phyloP scores from a whole-genome alignment of 2,113 vertebrate species.

The Capra hircus region DNA sequence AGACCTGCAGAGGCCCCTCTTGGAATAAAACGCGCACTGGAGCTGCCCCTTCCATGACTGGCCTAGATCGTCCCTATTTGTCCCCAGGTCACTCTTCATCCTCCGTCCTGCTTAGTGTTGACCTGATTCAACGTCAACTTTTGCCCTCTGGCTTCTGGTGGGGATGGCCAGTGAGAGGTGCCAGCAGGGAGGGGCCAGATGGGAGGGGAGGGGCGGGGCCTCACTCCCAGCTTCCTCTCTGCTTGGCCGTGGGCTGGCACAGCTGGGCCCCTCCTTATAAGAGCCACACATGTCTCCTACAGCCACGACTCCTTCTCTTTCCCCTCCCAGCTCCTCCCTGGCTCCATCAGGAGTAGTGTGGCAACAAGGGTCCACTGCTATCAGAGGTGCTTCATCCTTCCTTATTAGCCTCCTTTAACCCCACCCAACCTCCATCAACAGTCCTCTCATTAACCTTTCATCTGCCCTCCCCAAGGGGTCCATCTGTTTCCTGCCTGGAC shows the following conservation, averaged over 20 bases:
- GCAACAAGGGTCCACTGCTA: background rate
- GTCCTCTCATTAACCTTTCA: background rate
- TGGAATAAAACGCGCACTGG: rapidly evolving
- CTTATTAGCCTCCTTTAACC: too few species aligned
- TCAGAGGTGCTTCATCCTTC: background rate
- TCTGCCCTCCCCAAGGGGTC: background rate
- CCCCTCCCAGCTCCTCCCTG: background rate
- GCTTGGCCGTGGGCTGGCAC: background rate
- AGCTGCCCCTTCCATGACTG: rapidly evolving
- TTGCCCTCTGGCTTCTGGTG: background rate
- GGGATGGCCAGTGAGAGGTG: background rate
- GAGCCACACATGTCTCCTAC: background rate
- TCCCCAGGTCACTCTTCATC: background rate
- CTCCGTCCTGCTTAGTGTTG: background rate
- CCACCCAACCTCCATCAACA: background rate
- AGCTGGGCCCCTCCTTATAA: background rate
- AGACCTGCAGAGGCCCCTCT: background rate
- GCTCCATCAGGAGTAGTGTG: background rate
- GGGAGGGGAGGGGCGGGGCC: rapidly evolving
- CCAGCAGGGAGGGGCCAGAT: background rate
- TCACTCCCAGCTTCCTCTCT: background rate
- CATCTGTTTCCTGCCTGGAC: background rate
- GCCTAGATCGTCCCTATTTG: background rate
- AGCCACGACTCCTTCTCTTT: background rate
- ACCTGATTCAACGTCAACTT: background rate